Evolutionary conservation across 2,113 vertebrate genomes (phyloP).

Genomic region (Gymnorhina tibicen): DNA sequence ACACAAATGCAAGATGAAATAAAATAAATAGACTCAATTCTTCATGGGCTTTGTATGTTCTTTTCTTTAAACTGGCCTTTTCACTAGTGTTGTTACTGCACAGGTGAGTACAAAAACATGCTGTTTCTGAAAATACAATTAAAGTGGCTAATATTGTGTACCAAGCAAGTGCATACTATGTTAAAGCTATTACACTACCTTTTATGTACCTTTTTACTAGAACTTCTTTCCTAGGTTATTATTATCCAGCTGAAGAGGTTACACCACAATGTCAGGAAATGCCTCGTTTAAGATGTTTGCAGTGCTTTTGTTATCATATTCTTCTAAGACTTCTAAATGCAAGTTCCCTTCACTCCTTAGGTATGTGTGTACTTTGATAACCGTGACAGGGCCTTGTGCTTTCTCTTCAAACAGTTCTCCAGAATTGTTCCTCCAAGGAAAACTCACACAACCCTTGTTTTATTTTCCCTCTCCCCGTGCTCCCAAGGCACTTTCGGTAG

Average conservation of each 20-base stretch:
- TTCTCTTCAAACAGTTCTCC: not conserved
- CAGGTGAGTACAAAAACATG: not conserved
- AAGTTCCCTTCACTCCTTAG: not conserved
- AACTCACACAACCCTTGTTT: not conserved
- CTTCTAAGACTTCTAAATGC: not conserved
- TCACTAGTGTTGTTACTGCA: not conserved
- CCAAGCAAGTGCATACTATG: not conserved
- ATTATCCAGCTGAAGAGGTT: not conserved
- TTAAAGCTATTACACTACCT: not conserved
- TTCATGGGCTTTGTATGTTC: not conserved
- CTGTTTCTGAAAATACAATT: not conserved
- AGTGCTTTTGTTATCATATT: not conserved
- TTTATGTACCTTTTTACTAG: not conserved
- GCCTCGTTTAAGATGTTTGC: not conserved
- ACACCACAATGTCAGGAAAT: not conserved
- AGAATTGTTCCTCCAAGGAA: not conserved
- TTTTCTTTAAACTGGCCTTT: conserved; percentile 39
- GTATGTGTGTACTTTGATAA: not conserved
- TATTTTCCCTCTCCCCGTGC: not conserved
- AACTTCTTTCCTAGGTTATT: not conserved
- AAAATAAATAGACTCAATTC: conserved; percentile 46
- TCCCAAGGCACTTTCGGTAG: not conserved
- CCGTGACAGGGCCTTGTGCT: not conserved
- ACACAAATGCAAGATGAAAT: conserved; percentile 45
- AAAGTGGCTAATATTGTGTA: not conserved